Evolutionary conservation across 2,797 vertebrate genomes (phyloP).

Genomic region (Steatocranus sp.): DNA sequence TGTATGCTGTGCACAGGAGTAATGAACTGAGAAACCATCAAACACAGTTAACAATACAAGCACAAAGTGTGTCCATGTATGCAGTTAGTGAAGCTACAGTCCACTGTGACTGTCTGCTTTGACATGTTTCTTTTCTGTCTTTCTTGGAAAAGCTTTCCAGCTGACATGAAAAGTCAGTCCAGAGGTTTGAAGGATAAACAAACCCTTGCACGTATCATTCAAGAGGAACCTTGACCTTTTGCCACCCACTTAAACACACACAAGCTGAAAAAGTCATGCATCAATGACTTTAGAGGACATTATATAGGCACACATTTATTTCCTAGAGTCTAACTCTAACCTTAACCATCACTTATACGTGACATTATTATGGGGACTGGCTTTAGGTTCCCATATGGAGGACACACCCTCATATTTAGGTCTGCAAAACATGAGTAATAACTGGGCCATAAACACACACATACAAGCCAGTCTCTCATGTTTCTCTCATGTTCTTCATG

Average conservation of each 20-base stretch:
- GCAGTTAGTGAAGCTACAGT: slow-evolving; percentile 45
- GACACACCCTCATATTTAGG: not conserved
- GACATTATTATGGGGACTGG: not conserved
- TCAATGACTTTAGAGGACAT: not conserved
- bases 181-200: not conserved
- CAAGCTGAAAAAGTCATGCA: not conserved
- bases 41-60: slow-evolving; percentile 44
- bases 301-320: not conserved
- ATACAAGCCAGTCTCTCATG: not conserved
- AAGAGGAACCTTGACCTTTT: slow-evolving; percentile 1
- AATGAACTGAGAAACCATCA: slow-evolving; percentile 54
- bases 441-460: not conserved
- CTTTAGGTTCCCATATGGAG: not conserved
- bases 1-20: slow-evolving; percentile 47
- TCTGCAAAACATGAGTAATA: not conserved
- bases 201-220: not conserved
- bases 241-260: not conserved
- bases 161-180: not conserved
- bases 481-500: too few relatives aligned
- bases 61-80: slow-evolving; percentile 35
- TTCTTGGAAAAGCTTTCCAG: not conserved
- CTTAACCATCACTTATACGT: not conserved
- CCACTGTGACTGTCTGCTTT: slow-evolving; percentile 27
- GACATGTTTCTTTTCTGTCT: slow-evolving; percentile 1
- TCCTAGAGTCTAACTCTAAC: not conserved